Evolutionary conservation across 2,888 invertebrate species (phyloP).

Genomic region (Tuta absoluta): DNA sequence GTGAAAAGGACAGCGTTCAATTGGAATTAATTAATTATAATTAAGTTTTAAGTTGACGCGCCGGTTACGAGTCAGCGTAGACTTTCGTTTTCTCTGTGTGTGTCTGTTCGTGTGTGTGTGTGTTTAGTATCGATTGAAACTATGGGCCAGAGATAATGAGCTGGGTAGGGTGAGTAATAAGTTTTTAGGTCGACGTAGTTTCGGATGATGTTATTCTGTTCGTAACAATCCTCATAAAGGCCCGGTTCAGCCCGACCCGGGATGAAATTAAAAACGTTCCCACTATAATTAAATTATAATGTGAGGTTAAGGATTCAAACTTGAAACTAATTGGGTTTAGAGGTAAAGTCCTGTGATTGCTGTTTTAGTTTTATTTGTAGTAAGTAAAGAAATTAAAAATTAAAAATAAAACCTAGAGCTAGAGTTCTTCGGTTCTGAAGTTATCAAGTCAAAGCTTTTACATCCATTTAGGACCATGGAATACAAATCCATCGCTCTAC

Average conservation of each 20-base stretch:
- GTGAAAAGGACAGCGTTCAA: slow-evolving; percentile 77
- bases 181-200: slow-evolving; percentile 63
- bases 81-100: slow-evolving; percentile 68
- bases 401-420: neutral
- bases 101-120: slow-evolving; percentile 68
- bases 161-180: slow-evolving; percentile 73
- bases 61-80: slow-evolving; percentile 77
- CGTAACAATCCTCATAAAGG: slow-evolving; percentile 9
- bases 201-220: slow-evolving; percentile 28
- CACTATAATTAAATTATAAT: slow-evolving; percentile 20
- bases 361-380: neutral
- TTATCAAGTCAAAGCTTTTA: neutral
- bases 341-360: neutral
- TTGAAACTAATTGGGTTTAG: slow-evolving; percentile 21
- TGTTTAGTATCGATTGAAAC: slow-evolving; percentile 73
- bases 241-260: slow-evolving; percentile 3
- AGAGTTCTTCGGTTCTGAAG: neutral
- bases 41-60: slow-evolving; percentile 90
- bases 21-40: slow-evolving; percentile 91
- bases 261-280: slow-evolving; percentile 21
- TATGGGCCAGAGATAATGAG: slow-evolving; percentile 78
- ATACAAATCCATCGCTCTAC: no score
- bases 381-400: neutral
- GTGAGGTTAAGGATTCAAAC: slow-evolving; percentile 11
- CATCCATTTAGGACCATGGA: no score